Base-by-base conservation (phyloP, 2,113 vertebrate species). In the Mirounga angustirostris region DNA sequence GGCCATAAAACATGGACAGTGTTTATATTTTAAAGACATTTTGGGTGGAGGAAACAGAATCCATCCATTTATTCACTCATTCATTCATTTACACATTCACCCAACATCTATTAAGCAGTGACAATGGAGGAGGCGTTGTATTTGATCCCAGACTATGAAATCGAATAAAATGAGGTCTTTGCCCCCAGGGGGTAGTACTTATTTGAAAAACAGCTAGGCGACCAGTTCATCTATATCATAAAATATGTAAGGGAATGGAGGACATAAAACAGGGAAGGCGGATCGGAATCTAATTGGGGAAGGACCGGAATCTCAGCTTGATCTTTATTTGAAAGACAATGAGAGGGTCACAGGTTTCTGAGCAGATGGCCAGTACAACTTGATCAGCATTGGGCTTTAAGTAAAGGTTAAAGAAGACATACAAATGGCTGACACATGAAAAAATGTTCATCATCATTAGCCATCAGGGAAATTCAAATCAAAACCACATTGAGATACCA, bases 11-110 rank as follows among this genome's bases (percentile, higher is more conserved):
- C 88, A 92, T 2, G 50, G 26, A 26, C 7, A 4, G 12, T 61
- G n/a, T 80, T 91, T 79, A 36, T 61, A 71, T 76, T 85, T 69
- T 87, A 84, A 79, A 97, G 87, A 50, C 12, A 61, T 81, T 94
- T 89, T 8, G 52, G 36, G 50, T 67, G 43, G 36, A 94, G 21
- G 91, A 88, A 89, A 92, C 26, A 58, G 43, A 90, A 81, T 36
- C 43, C 79, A 56, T 28, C 71, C 50, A 85, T 65, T 90, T 83
- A 33, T 79, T 87, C 58, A 65, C 61, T 58, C 36, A 36, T 50
- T 74, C 58, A 80, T 52, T 67, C 80, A 26, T 86, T 52, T 69
- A n/a, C 18, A 71, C 33, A 33, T 92, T 83, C 2, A 50, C 26
- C 13, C 5, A 65, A 15, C 36, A 50, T 94, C 56, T 50, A 52